A percentile compares a stretch with the other conserved stretches of the same genome.
Evolutionary conservation across 2,888 invertebrate genomes (phyloP).

Genomic region (Criorhina ranunculi): DNA sequence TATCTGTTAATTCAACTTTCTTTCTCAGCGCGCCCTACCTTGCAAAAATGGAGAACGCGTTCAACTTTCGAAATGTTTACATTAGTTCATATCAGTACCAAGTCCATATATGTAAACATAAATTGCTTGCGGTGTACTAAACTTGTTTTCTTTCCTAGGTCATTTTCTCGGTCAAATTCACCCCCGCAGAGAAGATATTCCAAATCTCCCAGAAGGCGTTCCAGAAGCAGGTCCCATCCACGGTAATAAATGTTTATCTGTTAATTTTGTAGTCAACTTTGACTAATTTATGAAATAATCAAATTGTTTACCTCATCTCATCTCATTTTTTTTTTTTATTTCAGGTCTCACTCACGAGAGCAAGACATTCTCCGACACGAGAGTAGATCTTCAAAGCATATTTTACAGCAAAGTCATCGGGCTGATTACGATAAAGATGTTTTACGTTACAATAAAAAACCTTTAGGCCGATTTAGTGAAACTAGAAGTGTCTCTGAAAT

Average conservation of each 20-base stretch:
- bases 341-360: conserved; percentile 67
- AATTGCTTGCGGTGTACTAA: neutral
- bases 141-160: conserved; percentile 74
- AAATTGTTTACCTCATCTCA: neutral
- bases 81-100: too few species aligned
- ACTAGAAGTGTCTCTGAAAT: conserved; percentile 49
- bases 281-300: too few species aligned
- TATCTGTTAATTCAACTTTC: too few species aligned
- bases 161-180: conserved; percentile 79
- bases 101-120: neutral
- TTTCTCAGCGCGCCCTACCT: too few species aligned
- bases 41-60: too few species aligned
- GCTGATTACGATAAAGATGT: conserved; percentile 70
- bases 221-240: conserved; percentile 80
- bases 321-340: conserved; percentile 1
- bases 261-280: neutral
- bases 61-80: too few species aligned
- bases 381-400: conserved; percentile 38
- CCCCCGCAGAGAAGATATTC: conserved; percentile 79
- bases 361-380: conserved; percentile 52
- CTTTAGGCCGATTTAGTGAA: conserved; percentile 55
- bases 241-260: conserved; percentile 75
- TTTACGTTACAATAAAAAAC: conserved; percentile 52
- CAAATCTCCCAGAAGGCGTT: conserved; percentile 79
- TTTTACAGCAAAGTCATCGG: conserved; percentile 82